Evolutionary conservation across 2,797 vertebrate species (phyloP).

Genomic region (Trachurus trachurus): DNA sequence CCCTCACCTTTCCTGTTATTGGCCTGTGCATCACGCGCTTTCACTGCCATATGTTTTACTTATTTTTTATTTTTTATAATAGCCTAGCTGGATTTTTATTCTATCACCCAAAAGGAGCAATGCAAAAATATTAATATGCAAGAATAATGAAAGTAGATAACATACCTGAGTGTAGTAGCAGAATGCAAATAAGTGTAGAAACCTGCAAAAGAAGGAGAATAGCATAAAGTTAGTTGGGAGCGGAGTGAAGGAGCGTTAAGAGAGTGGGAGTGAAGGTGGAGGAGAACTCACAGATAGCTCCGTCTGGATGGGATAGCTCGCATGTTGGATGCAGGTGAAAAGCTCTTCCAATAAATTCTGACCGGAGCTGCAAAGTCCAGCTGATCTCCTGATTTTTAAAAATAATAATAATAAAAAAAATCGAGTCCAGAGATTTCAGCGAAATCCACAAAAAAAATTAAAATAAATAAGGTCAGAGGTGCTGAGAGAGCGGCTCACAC

Average conservation of each 20-base stretch:
- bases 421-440: constrained; percentile 41
- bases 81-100: not conserved
- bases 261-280: constrained; percentile 8
- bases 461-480: constrained; percentile 57
- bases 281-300: constrained; percentile 86
- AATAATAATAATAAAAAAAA: not conserved
- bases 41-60: constrained; percentile 24
- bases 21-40: not conserved
- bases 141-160: constrained; percentile 2
- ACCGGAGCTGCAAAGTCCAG: constrained; percentile 19
- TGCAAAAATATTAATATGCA: not conserved
- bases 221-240: not conserved
- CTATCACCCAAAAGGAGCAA: no score
- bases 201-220: constrained; percentile 82
- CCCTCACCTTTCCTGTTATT: constrained; percentile 45
- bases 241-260: constrained; percentile 15
- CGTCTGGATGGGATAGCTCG: constrained; percentile 79
- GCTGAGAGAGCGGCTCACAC: constrained; percentile 23
- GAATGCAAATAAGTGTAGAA: constrained; percentile 94
- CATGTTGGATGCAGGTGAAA: constrained; percentile 80
- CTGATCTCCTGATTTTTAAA: not conserved
- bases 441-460: constrained; percentile 49
- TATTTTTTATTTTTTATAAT: not conserved
- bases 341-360: constrained; percentile 22
- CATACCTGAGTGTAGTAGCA: constrained; percentile 97